Evolutionary conservation across 1,140 invertebrate genomes (phyloP), one percentile per base, ranked within the genome.

Genomic region (Drosophila nigromelanica): DNA sequence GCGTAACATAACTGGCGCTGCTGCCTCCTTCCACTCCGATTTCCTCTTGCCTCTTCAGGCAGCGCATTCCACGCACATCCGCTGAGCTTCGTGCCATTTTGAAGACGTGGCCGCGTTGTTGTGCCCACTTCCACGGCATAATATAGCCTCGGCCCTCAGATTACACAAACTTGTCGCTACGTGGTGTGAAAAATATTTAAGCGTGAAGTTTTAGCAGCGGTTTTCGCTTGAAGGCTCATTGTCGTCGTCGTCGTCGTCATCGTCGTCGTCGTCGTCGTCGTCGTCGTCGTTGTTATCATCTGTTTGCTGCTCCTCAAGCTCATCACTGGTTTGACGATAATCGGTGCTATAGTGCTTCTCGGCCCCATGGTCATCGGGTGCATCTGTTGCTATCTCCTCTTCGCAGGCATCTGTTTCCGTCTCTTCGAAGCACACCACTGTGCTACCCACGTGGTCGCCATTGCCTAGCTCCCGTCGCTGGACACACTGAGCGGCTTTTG

Each of bases 131-230:
- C 43, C 51, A 15, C 62, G 45, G 68, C 33, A 8, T 8, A 10
- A 35, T 10, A 24, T 12, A 51, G 21, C 21, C 15, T 37, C 37
- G 3, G 33, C 48, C 12, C 56, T 39, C 43, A 12, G 61, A 61
- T 72, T 67, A 68, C 58, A 68, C 83, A 89, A 87, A 87, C 83
- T 87, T 87, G 83, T 83, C 83, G 83, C 83, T 83, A 77, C 75
- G 85, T 83, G 79, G 83, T 89, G 83, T 89, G 83, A 89, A 89
- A 89, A 89, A 89, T 89, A 89, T 89, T 89, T 89, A 89, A 89
- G 83, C 83, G 76, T 89, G 80, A 89, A 89, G 83, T 89, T 89
- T 89, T 89, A 89, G 85, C 83, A 89, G 85, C 85, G 83, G 83
- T 89, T 89, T 89, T 89, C 80, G 76, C 83, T 89, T 71, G 79